Percentiles rank a stretch among this genome's conserved stretches.
phyloP scores from a whole-genome alignment of 53 echinoderm and acorn worm genomes.

The Echinometra lucunter region DNA sequence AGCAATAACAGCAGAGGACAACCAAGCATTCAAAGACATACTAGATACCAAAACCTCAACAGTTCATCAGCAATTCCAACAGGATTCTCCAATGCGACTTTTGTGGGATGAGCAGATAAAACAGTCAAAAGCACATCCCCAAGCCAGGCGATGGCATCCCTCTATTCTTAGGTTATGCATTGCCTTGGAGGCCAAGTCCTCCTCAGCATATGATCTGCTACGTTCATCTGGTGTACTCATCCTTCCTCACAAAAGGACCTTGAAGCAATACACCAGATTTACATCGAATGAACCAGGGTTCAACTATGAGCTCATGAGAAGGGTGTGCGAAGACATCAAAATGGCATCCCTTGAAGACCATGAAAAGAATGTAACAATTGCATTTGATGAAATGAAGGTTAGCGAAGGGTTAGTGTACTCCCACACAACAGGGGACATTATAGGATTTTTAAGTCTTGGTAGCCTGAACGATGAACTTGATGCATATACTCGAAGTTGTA shows the following conservation, averaged over 20 bases:
- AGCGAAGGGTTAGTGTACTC: conserved; percentile 50
- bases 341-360: not conserved
- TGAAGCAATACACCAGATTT: conserved; percentile 24
- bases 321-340: conserved; percentile 46
- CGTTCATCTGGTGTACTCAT: conserved; percentile 10
- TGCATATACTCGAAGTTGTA: not conserved
- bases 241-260: conserved; percentile 4
- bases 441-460: conserved; percentile 17
- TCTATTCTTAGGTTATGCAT: conserved; percentile 28
- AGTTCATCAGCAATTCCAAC: not conserved
- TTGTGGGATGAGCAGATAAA: conserved; percentile 58
- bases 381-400: conserved; percentile 64
- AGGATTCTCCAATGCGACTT: not conserved
- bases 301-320: not conserved
- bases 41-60: not conserved
- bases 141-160: conserved; percentile 59
- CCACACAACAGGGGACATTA: conserved; percentile 20
- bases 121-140: not conserved
- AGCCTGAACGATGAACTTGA: conserved; percentile 21
- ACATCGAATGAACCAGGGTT: conserved; percentile 28
- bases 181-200: conserved; percentile 43
- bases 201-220: conserved; percentile 45
- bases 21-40: not conserved
- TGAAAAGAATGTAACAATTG: conserved; percentile 1
- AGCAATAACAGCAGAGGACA: not conserved